Conservation (phyloP, 2,797 vertebrate species). For the Microctenopoma lineatum region DNA sequence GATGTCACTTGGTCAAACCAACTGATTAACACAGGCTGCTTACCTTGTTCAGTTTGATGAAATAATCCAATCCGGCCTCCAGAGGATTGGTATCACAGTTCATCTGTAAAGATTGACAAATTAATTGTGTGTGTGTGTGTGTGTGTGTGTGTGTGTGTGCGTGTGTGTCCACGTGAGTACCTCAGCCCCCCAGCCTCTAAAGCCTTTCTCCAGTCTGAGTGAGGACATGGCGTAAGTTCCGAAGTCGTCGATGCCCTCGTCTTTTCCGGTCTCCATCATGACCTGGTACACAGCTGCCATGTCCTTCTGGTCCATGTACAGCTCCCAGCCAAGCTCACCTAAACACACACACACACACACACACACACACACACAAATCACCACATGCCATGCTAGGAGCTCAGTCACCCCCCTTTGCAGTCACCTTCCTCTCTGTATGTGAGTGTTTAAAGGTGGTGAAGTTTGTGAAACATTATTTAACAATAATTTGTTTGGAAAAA, state of each 20-base stretch:
- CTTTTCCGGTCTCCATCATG: conserved; percentile 91
- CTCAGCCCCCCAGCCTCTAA: conserved; percentile 97
- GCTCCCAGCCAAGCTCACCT: conserved; percentile 98
- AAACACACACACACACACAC: conserved; percentile 23
- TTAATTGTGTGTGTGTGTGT: neutral
- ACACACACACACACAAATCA: conserved; percentile 8
- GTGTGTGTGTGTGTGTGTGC: neutral
- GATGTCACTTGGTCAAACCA: too few species aligned
- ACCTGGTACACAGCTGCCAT: conserved; percentile 85
- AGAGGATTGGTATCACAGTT: conserved; percentile 97
- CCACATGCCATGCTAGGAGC: neutral
- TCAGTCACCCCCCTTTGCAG: neutral
- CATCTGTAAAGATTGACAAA: conserved; percentile 84
- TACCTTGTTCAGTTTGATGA: conserved; percentile 98
- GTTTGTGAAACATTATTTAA: too few species aligned
- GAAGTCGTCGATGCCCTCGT: conserved; percentile 93
- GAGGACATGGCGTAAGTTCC: conserved; percentile 93
- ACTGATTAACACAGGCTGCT: neutral
- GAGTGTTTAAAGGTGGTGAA: neutral
- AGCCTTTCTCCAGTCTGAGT: conserved; percentile 95
- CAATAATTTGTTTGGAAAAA: too few species aligned
- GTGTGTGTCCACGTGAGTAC: conserved; percentile 68
- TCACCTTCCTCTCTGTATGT: neutral
- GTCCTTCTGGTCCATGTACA: conserved; percentile 90
- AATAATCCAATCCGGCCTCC: conserved; percentile 95